phyloP scores from a whole-genome alignment of 2,113 vertebrate genomes.

The Petrocephalus microphthalmus region DNA sequence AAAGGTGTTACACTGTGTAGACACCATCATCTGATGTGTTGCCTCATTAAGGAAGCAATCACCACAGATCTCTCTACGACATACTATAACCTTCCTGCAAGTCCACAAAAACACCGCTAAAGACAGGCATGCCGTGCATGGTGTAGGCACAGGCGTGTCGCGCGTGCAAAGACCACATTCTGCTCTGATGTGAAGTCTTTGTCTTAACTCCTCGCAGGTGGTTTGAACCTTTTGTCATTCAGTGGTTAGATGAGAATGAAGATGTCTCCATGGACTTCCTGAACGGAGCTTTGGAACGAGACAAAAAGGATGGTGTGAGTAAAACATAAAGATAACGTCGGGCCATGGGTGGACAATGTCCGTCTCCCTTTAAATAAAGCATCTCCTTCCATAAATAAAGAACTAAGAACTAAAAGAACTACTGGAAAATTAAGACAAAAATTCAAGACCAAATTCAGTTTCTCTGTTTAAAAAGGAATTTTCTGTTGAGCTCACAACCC shows the following conservation, averaged over 20 bases:
- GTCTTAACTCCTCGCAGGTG: slow-evolving; percentile 62
- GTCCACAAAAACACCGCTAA: neutral
- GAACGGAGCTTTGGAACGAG: slow-evolving; percentile 87
- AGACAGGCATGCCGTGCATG: neutral
- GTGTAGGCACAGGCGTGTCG: neutral
- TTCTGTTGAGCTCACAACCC: neutral
- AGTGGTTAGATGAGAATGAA: slow-evolving; percentile 97
- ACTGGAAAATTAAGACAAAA: neutral
- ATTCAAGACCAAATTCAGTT: neutral
- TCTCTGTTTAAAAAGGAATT: neutral
- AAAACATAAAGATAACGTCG: neutral
- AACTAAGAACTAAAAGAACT: too few species aligned
- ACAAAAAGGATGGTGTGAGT: slow-evolving; percentile 96
- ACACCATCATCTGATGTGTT: neutral
- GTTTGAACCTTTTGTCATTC: slow-evolving; percentile 98
- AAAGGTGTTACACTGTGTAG: slow-evolving; percentile 2
- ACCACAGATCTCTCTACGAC: neutral
- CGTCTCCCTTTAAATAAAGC: neutral
- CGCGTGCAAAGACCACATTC: neutral
- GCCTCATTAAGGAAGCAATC: neutral
- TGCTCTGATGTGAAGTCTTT: neutral
- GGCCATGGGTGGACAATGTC: neutral
- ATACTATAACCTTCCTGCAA: neutral
- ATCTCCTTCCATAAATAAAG: neutral
- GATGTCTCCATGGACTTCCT: slow-evolving; percentile 95